Base-by-base conservation (phyloP, 2,113 vertebrate species). In the Poeciliopsis turrubarensis region DNA sequence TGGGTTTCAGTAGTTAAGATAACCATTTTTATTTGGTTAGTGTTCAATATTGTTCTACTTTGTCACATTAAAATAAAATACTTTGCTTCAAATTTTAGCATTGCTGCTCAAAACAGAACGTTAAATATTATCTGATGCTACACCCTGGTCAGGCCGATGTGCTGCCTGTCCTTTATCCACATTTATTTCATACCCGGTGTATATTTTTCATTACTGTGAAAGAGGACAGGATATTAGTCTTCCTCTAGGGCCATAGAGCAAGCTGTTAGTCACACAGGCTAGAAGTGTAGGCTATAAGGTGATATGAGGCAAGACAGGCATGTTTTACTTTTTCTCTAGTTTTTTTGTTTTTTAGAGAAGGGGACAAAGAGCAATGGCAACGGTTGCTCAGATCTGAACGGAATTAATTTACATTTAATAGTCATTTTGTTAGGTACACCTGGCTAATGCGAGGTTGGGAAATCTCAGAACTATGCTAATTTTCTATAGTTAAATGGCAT, bases 201-300 rank as follows among this genome's bases (percentile, higher is more conserved):
- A 41, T 29, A 39, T 75, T 90, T 88, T 89, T 91, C 83, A 91
- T 92, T 90, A 92, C 77, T 70, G 79, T 68, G 72, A 76, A 78
- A 47, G 68, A 84, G 78, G 82, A 91, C 91, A 91, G 89, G 88
- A 90, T 90, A 92, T 92, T 90, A 89, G 84, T 91, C 87, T 89
- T 88, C 88, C 82, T 89, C 83, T 80, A 75, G 81, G 83, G 83
- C 87, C 34, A 26, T 65, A 47, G 74, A 77, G 78, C 39, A 65
- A 79, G 76, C 76, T 80, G 78, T 84, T 89, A 83, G 77, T 86
- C 83, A 84, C 83, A 75, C 70, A 73, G 65, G 67, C 71, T 72
- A 73, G 72, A 63, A 80, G 61, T 80, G 80, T 77, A 85, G 83
- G 77, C 83, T 76, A 69, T 83, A 54, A 87, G 75, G 79, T 77